Conservation (phyloP, 2,888 invertebrate genomes). For the Sminthurides aquaticus region DNA sequence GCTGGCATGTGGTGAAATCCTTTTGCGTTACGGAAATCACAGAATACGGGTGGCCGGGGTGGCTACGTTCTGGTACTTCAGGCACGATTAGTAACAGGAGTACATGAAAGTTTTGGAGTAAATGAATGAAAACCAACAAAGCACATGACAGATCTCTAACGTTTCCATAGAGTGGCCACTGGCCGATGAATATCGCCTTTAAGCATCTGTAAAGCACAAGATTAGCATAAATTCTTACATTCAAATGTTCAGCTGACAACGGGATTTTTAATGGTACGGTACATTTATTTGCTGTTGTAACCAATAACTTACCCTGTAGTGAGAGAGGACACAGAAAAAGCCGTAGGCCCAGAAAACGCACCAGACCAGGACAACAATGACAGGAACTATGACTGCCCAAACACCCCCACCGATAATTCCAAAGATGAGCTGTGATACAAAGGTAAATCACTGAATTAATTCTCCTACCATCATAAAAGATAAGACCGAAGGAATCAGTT, state of each 20-base stretch:
- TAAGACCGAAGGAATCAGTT: no score
- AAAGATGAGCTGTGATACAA: conserved; percentile 29
- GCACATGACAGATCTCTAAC: no score
- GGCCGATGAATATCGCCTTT: not conserved
- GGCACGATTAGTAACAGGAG: not conserved
- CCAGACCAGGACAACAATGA: conserved; percentile 37
- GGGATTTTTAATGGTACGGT: no score
- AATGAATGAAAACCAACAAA: no score
- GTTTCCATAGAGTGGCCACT: conserved; percentile 2
- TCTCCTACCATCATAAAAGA: no score
- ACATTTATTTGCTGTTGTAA: not conserved
- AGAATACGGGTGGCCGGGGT: no score
- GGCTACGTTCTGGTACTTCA: no score
- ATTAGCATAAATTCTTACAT: no score
- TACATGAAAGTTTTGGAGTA: not conserved
- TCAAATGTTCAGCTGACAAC: no score
- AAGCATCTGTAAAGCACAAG: not conserved
- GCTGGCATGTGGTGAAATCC: no score
- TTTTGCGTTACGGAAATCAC: no score
- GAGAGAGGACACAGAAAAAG: conserved; percentile 40
- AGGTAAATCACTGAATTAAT: conserved; percentile 1
- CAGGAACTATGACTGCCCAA: conserved; percentile 32
- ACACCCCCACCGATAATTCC: conserved; percentile 35
- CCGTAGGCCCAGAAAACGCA: conserved; percentile 40
- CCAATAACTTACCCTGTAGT: conserved; percentile 32